Percentiles rank a stretch among this genome's conserved stretches.
phyloP scores from a whole-genome alignment of 1,140 invertebrate genomes.

The Heterodera carotae region DNA sequence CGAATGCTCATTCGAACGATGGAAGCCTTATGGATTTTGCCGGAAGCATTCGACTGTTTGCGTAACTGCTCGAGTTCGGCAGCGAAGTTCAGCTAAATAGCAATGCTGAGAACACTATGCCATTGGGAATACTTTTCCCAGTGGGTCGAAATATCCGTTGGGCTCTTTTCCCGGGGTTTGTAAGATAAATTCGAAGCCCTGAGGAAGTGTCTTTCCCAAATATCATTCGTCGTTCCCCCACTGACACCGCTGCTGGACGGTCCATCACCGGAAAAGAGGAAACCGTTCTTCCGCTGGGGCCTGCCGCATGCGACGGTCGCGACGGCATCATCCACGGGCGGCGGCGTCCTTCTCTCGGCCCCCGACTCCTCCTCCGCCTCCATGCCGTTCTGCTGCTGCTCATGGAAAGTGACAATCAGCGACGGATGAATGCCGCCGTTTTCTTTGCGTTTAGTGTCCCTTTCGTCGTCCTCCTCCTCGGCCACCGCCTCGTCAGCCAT shows the following conservation, averaged over 20 bases:
- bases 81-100: conserved; percentile 53
- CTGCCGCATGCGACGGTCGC: neutral
- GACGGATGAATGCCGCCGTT: neutral
- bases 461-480: conserved; percentile 5
- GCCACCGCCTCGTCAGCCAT: conserved; percentile 10
- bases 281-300: conserved; percentile 49
- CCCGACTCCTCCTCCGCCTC: conserved; percentile 10
- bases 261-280: conserved; percentile 42
- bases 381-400: neutral
- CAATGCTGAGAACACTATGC: neutral
- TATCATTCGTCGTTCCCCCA: neutral
- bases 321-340: neutral
- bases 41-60: conserved; percentile 58
- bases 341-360: neutral
- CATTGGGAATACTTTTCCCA: too few species aligned
- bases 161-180: too few species aligned
- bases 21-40: conserved; percentile 34
- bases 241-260: conserved; percentile 36
- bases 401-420: neutral
- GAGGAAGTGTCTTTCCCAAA: too few species aligned
- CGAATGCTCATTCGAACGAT: conserved; percentile 47
- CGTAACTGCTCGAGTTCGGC: conserved; percentile 60
- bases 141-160: too few species aligned
- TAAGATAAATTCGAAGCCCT: conserved; percentile 12
- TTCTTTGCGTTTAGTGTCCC: neutral